Conservation (phyloP, 2,797 vertebrate genomes). For the Cichlasoma orientale region DNA sequence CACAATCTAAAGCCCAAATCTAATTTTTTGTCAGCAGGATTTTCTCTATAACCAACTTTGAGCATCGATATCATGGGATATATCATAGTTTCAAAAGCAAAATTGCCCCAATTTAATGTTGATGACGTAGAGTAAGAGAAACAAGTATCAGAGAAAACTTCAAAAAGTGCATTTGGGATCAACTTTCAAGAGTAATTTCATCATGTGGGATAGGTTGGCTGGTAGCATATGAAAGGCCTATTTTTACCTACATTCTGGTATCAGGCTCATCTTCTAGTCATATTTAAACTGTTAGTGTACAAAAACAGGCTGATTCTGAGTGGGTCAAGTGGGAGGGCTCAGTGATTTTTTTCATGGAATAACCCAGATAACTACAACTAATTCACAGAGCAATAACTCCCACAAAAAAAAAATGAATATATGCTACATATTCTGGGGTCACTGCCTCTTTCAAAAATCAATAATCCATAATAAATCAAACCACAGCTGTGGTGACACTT, state of each 20-base stretch:
- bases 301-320: background rate
- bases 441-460: slow-evolving; percentile 3
- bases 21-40: background rate
- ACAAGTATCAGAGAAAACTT: background rate
- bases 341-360: background rate
- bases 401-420: background rate
- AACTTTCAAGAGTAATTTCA: background rate
- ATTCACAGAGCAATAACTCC: background rate
- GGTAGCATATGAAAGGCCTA: background rate
- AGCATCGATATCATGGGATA: background rate
- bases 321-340: background rate
- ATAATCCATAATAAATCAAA: slow-evolving; percentile 4
- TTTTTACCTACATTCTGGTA: background rate
- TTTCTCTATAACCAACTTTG: background rate
- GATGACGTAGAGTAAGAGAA: background rate
- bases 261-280: background rate
- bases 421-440: background rate
- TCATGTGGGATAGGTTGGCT: background rate
- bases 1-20: slow-evolving; percentile 1
- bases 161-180: slow-evolving; percentile 1
- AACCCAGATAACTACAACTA: background rate
- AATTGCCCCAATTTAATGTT: background rate
- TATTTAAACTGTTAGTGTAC: background rate
- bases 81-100: background rate
- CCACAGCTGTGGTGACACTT: background rate